Evolutionary conservation across 2,113 vertebrate species (phyloP).

Genomic region (Labeo rohita): DNA sequence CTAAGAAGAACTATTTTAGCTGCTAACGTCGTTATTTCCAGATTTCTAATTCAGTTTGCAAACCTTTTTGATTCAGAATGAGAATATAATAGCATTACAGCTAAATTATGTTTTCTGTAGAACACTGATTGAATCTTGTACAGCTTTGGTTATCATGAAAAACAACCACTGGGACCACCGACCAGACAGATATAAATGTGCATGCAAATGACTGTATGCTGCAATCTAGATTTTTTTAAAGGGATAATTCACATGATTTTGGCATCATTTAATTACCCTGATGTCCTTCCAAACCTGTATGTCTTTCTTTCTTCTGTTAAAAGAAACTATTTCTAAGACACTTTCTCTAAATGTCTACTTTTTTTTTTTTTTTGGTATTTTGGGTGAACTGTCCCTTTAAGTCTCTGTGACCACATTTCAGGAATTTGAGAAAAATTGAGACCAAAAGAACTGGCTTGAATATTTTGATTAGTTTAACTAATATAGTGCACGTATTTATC

Average conservation of each 20-base stretch:
- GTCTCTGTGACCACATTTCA: neutral
- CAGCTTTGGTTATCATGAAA: neutral
- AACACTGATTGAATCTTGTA: neutral
- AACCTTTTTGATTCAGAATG: constrained; percentile 3
- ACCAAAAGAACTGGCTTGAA: constrained; percentile 12
- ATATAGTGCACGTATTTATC: neutral
- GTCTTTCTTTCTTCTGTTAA: neutral
- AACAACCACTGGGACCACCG: neutral
- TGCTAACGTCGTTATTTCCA: neutral
- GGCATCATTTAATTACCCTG: neutral
- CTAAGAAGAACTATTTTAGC: neutral
- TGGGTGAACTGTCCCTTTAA: neutral
- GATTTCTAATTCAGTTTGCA: constrained; percentile 1
- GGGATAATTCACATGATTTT: neutral
- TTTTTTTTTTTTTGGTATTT: neutral
- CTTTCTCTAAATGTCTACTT: neutral
- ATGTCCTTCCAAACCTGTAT: neutral
- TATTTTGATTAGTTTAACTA: neutral
- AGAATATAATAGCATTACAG: neutral
- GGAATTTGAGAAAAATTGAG: neutral
- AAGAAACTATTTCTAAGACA: neutral
- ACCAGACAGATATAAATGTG: neutral
- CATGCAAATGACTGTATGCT: neutral
- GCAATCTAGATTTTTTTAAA: neutral
- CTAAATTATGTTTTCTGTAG: neutral